Evolutionary conservation across 2,888 invertebrate species (phyloP), one percentile per base, ranked within the genome.

Genomic region (Saturnia japonica): DNA sequence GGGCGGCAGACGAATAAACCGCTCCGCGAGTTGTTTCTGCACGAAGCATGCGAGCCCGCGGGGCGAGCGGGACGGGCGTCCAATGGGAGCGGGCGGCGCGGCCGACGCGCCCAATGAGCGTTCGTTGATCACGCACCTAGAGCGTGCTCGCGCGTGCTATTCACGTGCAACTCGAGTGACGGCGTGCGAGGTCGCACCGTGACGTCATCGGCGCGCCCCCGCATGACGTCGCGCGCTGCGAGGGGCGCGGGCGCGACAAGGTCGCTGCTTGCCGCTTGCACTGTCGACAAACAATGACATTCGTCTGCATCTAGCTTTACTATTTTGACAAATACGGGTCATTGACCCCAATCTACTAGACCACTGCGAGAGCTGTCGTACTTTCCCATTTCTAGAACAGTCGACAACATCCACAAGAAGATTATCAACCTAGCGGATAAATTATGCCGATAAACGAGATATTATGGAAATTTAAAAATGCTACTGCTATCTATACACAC

Each of bases 131-230:
- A 97, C 95, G 95, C 96, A 95, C 92, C 91, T 90, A 89, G 93
- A 95, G 96, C 97, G 96, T 97, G 97, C 95, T 95, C 88, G 90
- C 93, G 96, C 95, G 95, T 95, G 96, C 87, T 96, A 95, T 97
- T 97, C 97, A 97, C 97, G 97, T 97, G 97, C 95, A 95, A 96
- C 90, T 89, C 90, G 96, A 94, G 95, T 97, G 97, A 95, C 95
- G 88, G 90, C 92, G 96, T 95, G 81, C 85, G 90, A 89, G 94
- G 91, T 95, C 95, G 94, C 89, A 86, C 67, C 84, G 90, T 94
- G 94, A 94, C 95, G 95, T 95, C 95, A 95, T 88, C 94, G 95
- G 91, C 93, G 92, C 94, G 91, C 94, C 94, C 92, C 92, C 91
- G 93, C 90, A 85, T 92, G 93, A 91, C 90, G 89, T 89, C 81